Evolutionary conservation across 1,140 invertebrate genomes (phyloP), one percentile per base, ranked within the genome.

Genomic region (Drosophila persimilis): DNA sequence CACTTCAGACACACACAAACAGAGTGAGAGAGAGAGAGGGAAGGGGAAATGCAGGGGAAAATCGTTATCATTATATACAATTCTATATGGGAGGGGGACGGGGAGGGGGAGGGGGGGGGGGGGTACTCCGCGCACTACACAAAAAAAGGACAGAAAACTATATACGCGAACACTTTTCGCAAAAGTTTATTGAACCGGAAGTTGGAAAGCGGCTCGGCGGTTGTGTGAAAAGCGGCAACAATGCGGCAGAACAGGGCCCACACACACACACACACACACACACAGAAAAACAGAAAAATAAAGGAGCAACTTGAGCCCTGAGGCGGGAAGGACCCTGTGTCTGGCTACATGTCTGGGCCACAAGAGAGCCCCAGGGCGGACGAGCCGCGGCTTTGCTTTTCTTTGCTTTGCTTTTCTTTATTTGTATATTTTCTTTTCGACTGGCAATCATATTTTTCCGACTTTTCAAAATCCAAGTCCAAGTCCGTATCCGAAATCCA

Each of bases 131-230:
- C 53, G 20, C 35, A 35, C 6, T 46, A 52, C 3, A 11, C 51
- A 35, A 47, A 35, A 35, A 41, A 47, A 11, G 56, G 50, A 55
- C 53, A 48, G 55, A 60, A 80, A 75, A 83, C 75, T 77, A 73
- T 80, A 59, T 84, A 62, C 52, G 80, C 61, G 61, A 59, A 81
- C 62, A 73, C 54, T 83, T 77, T 80, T 80, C 55, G 65, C 78
- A 66, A 88, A 67, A 88, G 84, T 88, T 88, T 88, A 88, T 88
- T 88, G 83, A 88, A 88, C 83, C 84, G 78, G 72, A 88, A 88
- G 78, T 88, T 88, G 66, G 66, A 53, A 57, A 39, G 35, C 35
- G 35, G 35, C 35, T 39, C 69, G 76, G 57, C 58, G 55, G 56
- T 54, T 72, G 53, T 67, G 72, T 76, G 62, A 80, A 84, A 85